These are phyloP conservation scores for Drosophila neonasuta DNA, from an alignment of 2,888 invertebrate genomes.

Conservation along the genomic window DNA sequence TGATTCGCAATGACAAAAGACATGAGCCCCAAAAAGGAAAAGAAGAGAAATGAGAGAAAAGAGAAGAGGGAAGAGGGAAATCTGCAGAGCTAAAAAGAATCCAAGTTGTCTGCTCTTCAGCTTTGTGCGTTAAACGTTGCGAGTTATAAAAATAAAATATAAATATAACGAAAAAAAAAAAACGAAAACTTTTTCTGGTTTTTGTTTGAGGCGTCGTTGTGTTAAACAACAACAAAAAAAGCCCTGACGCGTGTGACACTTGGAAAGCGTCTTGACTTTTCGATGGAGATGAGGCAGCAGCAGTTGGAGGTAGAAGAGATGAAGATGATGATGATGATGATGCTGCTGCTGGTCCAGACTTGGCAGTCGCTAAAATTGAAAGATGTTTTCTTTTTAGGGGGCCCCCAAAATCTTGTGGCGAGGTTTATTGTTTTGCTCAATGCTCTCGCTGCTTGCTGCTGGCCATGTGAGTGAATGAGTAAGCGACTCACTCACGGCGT, in stretches of 20 bases:
- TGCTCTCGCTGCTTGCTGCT: constrained; percentile 12
- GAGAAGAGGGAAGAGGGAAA: constrained; percentile 8
- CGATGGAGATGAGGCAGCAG: constrained; percentile 12
- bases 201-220: constrained; percentile 30
- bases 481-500: constrained; percentile 5
- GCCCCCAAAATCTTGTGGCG: constrained; percentile 30
- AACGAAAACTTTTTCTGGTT: constrained; percentile 14
- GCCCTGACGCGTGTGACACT: constrained; percentile 64
- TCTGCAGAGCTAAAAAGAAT: constrained; percentile 21
- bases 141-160: constrained; percentile 40
- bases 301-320: not conserved
- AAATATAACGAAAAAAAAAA: not conserved
- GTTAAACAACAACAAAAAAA: constrained; percentile 47
- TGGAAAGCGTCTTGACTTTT: constrained; percentile 54
- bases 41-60: not conserved
- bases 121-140: constrained; percentile 42
- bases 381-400: constrained; percentile 31
- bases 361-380: constrained; percentile 47
- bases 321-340: constrained; percentile 9
- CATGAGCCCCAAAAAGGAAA: constrained; percentile 1
- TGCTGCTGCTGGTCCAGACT: constrained; percentile 31
- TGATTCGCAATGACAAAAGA: constrained; percentile 23
- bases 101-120: constrained; percentile 21
- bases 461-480: constrained; percentile 29
- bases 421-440: constrained; percentile 53